Base-by-base conservation (phyloP, 2,113 vertebrate species). In the Machaerirhynchus nigripectus region DNA sequence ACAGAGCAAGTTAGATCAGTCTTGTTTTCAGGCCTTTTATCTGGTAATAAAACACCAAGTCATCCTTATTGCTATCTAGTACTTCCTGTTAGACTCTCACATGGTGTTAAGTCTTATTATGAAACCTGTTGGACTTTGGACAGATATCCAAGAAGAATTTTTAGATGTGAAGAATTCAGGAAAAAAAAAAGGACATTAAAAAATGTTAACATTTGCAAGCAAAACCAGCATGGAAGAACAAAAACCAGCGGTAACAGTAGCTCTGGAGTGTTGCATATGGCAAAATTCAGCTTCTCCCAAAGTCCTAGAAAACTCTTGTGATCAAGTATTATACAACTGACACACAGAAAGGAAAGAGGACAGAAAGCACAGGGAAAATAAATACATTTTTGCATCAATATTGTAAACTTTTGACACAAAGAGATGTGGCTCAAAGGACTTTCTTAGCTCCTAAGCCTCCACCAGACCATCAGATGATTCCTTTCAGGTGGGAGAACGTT, bases 1-100 rank as follows among this genome's bases (percentile, higher is more conserved):
- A 56, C 0, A 7, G 8, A 77, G 20, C 15, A 78, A 82, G 1
- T 61, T 55, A 74, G 13, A 50, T 55, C 30, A 75, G 12, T 53
- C 31, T 42, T 46, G 13, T 65, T 69, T 17, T 49, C 30, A 56
- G 22, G 6, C 57, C 28, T 70, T 69, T 13, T 35, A n/a, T 44
- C 31, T 65, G 40, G 19, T 39, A 52, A 39, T 46, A 78, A 82
- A 82, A 85, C 47, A 27, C 3, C 11, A 67, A 69, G 5, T 61
- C 11, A 30, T 10, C 4, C 10, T 49, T 22, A 37, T 13, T 35
- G 15, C 16, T 68, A 10, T 55, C 24, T 44, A 21, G 15, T 39
- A 78, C 3, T 56, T 82, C 24, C 10, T n/a, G 6, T 20, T 64
- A 46, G 35, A n/a, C 0, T 0, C 1, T 53, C 8, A 27, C 2